Evolutionary conservation across 2,797 vertebrate genomes (phyloP).

Genomic region (Tragelaphus oryx): DNA sequence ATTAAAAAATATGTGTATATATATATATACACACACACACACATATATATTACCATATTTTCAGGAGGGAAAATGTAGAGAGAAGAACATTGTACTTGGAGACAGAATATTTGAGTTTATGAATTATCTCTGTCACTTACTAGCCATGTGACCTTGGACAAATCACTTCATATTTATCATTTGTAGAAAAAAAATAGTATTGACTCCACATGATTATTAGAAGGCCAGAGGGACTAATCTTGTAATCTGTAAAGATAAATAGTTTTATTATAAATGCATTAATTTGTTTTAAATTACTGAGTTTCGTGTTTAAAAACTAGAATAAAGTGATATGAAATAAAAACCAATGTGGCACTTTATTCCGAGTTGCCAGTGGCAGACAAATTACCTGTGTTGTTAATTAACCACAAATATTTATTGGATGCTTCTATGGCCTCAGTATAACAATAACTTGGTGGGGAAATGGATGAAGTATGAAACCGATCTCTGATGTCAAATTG

Average conservation of each 20-base stretch:
- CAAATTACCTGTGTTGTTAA: not conserved
- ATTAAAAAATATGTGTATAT: not conserved
- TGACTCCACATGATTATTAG: not conserved
- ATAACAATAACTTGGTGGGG: not conserved
- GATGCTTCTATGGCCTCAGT: not conserved
- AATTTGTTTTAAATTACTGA: conserved; percentile 32
- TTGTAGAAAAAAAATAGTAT: conserved; percentile 20
- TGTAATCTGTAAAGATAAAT: conserved; percentile 4
- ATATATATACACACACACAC: not conserved
- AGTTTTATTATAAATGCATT: not conserved
- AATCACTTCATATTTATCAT: not conserved
- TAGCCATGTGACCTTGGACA: not conserved
- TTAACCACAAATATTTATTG: conserved; percentile 11
- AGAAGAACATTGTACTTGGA: not conserved
- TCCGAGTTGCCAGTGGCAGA: not conserved
- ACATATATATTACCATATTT: not conserved
- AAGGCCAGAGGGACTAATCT: conserved; percentile 19
- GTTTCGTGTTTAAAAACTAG: conserved; percentile 33
- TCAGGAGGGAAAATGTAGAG: not conserved
- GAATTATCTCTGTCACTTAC: not conserved
- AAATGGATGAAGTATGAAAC: conserved; percentile 11
- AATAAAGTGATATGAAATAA: conserved; percentile 3
- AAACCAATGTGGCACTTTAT: conserved; percentile 1
- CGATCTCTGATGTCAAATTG: conserved; percentile 21
- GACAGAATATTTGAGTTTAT: conserved; percentile 17